Percentiles rank a stretch among this genome's conserved stretches.
phyloP scores from a whole-genome alignment of 2,888 invertebrate species.

The Cephus spinipes region DNA sequence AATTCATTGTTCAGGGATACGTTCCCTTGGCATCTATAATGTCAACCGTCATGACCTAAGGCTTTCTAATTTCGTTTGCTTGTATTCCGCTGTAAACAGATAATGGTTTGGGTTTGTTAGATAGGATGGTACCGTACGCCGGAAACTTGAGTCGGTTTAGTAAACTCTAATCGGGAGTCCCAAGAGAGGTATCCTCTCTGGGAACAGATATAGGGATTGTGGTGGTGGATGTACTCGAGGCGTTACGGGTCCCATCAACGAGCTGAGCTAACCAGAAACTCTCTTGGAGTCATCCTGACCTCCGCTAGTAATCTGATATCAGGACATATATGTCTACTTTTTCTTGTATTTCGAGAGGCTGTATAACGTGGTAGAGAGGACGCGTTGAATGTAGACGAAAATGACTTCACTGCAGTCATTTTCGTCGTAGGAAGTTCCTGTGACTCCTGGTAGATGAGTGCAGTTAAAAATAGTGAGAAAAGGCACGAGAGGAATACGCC shows the following conservation, averaged over 20 bases:
- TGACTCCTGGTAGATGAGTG: background rate
- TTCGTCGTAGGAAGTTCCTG: background rate
- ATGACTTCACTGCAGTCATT: background rate
- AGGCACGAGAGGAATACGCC: background rate
- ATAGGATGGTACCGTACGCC: background rate
- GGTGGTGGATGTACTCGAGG: slow-evolving; percentile 21
- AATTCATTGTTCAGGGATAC: background rate
- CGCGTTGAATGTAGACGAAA: background rate
- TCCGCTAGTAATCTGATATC: background rate
- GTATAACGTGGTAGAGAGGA: background rate
- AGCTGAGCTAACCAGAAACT: slow-evolving; percentile 23
- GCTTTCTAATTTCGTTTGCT: background rate
- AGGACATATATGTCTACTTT: background rate
- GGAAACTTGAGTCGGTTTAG: background rate
- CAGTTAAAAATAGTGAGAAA: background rate
- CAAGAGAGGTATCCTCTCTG: background rate
- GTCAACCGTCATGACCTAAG: background rate
- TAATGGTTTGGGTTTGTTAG: background rate
- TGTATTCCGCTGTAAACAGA: background rate
- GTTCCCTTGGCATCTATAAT: background rate
- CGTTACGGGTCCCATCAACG: slow-evolving; percentile 28
- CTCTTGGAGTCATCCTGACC: slow-evolving; percentile 5
- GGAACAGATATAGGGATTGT: slow-evolving; percentile 1
- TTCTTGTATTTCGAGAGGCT: background rate
- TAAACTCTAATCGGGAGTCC: slow-evolving; percentile 5